phyloP scores from a whole-genome alignment of 1,140 invertebrate species.

The Battus philenor region DNA sequence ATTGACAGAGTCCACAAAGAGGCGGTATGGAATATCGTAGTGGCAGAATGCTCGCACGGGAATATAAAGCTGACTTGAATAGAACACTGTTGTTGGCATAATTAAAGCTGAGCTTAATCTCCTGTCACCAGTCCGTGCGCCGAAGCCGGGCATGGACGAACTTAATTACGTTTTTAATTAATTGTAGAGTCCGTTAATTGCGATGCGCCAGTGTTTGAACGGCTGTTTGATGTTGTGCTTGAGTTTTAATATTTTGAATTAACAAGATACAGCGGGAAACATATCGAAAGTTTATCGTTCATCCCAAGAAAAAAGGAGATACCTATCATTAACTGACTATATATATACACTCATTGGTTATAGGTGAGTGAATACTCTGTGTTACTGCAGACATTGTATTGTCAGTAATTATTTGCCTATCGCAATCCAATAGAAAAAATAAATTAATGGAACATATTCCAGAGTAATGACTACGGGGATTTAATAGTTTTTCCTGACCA shows the following conservation, averaged over 20 bases:
- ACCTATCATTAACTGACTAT: no score
- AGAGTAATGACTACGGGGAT: no score
- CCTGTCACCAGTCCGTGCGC: conserved; percentile 42
- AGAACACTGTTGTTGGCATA: conserved; percentile 31
- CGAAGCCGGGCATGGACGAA: conserved; percentile 30
- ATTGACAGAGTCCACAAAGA: background rate
- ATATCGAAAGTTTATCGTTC: no score
- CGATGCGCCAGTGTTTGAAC: conserved; percentile 13
- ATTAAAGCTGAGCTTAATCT: conserved; percentile 65
- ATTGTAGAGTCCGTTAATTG: conserved; percentile 26
- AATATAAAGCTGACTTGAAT: conserved; percentile 32
- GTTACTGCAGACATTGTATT: no score
- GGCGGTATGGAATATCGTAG: background rate
- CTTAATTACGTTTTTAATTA: conserved; percentile 67
- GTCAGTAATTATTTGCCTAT: no score
- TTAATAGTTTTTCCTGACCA: no score
- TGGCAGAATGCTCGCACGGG: conserved; percentile 14
- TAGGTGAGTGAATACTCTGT: no score
- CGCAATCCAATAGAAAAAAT: no score
- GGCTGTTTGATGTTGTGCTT: conserved; percentile 17
- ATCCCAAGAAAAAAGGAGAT: no score
- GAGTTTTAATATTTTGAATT: conserved; percentile 10
- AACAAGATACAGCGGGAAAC: no score
- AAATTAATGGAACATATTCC: no score
- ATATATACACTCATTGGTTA: no score